Conservation (phyloP, 2,113 vertebrate species). For the Petroica traversi region DNA sequence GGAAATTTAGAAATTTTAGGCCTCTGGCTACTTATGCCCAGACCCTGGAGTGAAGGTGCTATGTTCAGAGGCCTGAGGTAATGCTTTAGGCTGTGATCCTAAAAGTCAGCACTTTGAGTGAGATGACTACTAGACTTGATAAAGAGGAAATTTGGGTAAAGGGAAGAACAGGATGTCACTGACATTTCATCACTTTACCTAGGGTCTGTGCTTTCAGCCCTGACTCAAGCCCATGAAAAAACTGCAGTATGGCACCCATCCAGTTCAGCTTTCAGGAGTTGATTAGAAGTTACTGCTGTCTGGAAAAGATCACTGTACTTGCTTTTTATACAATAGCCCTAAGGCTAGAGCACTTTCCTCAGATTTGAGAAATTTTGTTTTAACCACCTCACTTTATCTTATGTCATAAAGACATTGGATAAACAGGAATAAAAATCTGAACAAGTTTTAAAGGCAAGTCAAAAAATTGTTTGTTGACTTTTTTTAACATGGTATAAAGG, state of each 20-base stretch:
- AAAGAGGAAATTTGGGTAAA: background rate
- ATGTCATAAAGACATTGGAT: background rate
- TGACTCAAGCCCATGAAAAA: background rate
- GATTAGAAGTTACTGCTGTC: background rate
- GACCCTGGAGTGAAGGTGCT: background rate
- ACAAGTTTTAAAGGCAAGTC: background rate
- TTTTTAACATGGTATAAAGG: background rate
- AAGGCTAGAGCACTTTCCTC: background rate
- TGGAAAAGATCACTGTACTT: background rate
- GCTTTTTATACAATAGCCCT: background rate
- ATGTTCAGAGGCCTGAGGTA: background rate
- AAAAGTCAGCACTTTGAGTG: background rate
- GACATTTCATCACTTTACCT: background rate
- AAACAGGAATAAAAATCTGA: background rate
- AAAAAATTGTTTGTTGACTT: background rate
- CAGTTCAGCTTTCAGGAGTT: background rate
- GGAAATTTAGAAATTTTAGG: background rate
- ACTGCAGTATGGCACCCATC: background rate
- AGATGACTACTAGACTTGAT: background rate
- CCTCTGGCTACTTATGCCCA: background rate
- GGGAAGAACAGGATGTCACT: background rate
- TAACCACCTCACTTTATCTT: background rate
- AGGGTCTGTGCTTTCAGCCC: background rate
- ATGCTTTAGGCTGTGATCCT: background rate
- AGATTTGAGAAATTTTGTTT: background rate